These are phyloP conservation scores for Archaeoteleia sp. DNA, from an alignment of 2,888 invertebrate species.

Conservation along the genomic window DNA sequence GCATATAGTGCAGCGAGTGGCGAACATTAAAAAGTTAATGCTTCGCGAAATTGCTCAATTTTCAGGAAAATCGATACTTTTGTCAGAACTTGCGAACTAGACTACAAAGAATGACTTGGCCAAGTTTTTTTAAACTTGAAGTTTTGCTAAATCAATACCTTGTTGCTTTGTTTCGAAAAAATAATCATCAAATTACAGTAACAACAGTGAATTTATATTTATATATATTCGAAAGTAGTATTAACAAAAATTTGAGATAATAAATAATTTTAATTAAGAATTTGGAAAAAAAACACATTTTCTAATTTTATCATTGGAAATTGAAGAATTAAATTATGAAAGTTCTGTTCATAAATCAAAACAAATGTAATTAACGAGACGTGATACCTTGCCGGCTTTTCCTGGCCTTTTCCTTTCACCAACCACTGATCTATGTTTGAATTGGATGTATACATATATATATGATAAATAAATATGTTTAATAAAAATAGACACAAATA, in stretches of 20 bases:
- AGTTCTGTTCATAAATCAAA: slow-evolving; percentile 38
- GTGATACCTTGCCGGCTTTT: slow-evolving; percentile 36
- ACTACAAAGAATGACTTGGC: slow-evolving; percentile 5
- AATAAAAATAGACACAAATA: slow-evolving; percentile 1
- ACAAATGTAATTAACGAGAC: slow-evolving; percentile 46
- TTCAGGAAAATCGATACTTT: slow-evolving; percentile 27
- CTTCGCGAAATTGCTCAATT: slow-evolving; percentile 32
- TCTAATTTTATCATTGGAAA: no score
- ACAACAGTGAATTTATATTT: no score
- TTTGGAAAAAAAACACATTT: not conserved
- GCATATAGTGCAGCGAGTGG: slow-evolving; percentile 6
- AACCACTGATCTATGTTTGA: no score
- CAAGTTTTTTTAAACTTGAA: no score
- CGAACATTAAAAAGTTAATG: slow-evolving; percentile 32
- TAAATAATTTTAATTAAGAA: not conserved
- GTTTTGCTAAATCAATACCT: no score
- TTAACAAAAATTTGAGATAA: no score
- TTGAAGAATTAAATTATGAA: slow-evolving; percentile 1
- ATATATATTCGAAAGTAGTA: no score
- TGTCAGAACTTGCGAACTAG: not conserved
- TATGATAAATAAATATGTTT: slow-evolving; percentile 16
- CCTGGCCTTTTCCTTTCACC: slow-evolving; percentile 51
- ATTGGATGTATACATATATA: slow-evolving; percentile 10
- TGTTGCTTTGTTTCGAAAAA: no score
- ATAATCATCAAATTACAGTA: no score